phyloP scores from a whole-genome alignment of 2,888 invertebrate genomes.

The Phortica okadai region DNA sequence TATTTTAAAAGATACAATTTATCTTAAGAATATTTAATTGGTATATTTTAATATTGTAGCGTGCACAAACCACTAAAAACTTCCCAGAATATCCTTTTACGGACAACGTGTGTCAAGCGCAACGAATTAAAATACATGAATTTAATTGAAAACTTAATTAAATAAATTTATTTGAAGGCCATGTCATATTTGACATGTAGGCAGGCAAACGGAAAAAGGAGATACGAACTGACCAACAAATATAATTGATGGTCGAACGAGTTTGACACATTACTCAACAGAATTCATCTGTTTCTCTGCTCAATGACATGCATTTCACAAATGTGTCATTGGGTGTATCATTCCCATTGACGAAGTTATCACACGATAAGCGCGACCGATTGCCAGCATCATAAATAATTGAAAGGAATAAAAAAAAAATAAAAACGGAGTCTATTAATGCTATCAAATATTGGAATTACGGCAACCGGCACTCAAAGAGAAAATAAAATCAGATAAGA shows the following conservation, averaged over 20 bases:
- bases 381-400: conserved; percentile 13
- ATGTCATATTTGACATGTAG: not conserved
- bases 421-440: not conserved
- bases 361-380: conserved; percentile 5
- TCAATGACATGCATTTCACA: no score
- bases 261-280: no score
- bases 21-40: no score
- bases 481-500: not conserved
- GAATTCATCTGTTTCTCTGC: no score
- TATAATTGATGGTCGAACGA: no score
- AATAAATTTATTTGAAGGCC: conserved; percentile 11
- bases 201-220: not conserved
- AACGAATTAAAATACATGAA: conserved; percentile 17
- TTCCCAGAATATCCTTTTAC: no score
- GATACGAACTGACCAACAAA: not conserved
- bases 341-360: not conserved
- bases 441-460: not conserved
- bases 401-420: not conserved
- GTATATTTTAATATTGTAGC: no score
- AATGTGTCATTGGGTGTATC: no score
- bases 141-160: conserved; percentile 30
- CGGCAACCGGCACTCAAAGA: not conserved
- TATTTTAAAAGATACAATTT: no score
- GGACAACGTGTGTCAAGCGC: not conserved
- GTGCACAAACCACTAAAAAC: no score